phyloP scores from a whole-genome alignment of 2,797 vertebrate genomes.

The Diplodus puntazzo region DNA sequence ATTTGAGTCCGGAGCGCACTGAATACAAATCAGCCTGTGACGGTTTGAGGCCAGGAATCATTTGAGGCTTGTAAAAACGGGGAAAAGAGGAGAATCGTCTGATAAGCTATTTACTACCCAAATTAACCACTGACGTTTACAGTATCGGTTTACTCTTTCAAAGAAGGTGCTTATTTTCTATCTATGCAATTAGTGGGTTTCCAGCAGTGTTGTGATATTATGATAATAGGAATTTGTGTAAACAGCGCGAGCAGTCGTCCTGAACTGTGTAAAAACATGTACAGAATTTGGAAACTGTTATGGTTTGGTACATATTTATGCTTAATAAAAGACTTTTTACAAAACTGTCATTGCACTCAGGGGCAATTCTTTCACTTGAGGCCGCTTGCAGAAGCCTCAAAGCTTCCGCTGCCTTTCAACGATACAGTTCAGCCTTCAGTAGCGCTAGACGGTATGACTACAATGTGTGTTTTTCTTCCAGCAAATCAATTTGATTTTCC shows the following conservation, averaged over 20 bases:
- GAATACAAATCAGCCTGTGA: constrained; percentile 60
- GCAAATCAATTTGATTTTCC: constrained; percentile 24
- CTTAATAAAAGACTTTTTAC: constrained; percentile 81
- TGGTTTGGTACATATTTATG: constrained; percentile 77
- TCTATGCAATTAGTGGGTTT: constrained; percentile 84
- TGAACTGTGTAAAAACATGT: constrained; percentile 63
- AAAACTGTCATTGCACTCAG: constrained; percentile 30
- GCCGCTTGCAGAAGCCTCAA: background rate
- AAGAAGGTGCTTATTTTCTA: constrained; percentile 81
- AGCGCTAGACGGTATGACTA: background rate
- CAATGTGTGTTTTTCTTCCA: background rate
- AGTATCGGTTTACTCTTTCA: constrained; percentile 59
- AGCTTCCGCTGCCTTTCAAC: background rate
- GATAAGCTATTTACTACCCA: constrained; percentile 31
- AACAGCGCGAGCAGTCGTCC: constrained; percentile 53
- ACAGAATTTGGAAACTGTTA: constrained; percentile 68
- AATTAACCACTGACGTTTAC: constrained; percentile 66
- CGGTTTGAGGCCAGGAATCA: constrained; percentile 32
- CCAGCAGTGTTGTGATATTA: constrained; percentile 64
- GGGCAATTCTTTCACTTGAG: constrained; percentile 1
- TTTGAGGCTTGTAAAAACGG: constrained; percentile 20
- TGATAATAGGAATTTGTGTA: constrained; percentile 62
- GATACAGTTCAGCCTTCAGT: background rate
- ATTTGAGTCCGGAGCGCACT: constrained; percentile 30
- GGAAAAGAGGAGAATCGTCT: constrained; percentile 3